phyloP scores from a whole-genome alignment of 2,113 vertebrate genomes.

The Ascaphus truei region DNA sequence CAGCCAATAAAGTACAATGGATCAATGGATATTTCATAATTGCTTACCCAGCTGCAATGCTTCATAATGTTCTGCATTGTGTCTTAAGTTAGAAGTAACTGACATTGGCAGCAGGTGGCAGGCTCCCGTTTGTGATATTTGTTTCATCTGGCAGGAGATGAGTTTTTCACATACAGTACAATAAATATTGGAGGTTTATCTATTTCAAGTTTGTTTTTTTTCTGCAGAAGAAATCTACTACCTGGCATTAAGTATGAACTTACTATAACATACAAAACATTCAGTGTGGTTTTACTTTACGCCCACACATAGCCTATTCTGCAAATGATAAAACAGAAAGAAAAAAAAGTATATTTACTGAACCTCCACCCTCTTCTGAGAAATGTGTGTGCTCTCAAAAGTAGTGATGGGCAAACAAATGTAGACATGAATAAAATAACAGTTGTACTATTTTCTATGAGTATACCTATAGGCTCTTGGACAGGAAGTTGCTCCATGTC shows the following conservation, averaged over 20 bases:
- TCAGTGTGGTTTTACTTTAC: conserved; percentile 52
- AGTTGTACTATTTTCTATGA: too few species aligned
- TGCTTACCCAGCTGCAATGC: conserved; percentile 40
- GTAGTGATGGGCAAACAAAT: background rate
- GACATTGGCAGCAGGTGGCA: conserved; percentile 18
- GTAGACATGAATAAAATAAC: too few species aligned
- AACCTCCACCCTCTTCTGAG: conserved; percentile 32
- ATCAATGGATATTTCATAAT: conserved; percentile 45
- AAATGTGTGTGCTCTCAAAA: conserved; percentile 1
- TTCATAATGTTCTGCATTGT: conserved; percentile 25
- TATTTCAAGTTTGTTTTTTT: conserved; percentile 31
- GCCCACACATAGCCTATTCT: conserved; percentile 41
- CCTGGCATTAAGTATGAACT: conserved; percentile 28
- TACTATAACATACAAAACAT: conserved; percentile 23
- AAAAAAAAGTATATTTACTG: background rate
- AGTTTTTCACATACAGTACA: conserved; percentile 29
- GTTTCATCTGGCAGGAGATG: conserved; percentile 19
- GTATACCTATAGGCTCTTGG: too few species aligned
- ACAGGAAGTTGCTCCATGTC: too few species aligned
- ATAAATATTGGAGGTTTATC: conserved; percentile 39
- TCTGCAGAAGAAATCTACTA: conserved; percentile 40
- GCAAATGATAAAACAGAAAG: conserved; percentile 17
- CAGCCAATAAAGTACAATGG: conserved; percentile 33
- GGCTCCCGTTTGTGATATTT: conserved; percentile 31
- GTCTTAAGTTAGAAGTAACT: conserved; percentile 9